Evolutionary conservation across 1,140 invertebrate species (phyloP).

Genomic region (Delia radicum): DNA sequence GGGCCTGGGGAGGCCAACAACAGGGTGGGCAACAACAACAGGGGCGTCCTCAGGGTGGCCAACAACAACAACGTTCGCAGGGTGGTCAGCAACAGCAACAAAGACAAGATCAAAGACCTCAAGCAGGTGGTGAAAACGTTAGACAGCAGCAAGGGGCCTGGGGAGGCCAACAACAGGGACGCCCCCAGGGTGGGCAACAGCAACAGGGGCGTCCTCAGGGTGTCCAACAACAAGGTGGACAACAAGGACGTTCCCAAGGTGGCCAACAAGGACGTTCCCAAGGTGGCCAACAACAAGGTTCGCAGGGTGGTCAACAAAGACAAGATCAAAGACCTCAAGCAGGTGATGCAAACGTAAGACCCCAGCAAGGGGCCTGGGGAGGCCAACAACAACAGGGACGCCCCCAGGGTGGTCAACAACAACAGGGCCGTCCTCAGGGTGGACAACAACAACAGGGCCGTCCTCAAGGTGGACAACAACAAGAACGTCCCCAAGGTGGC

Average conservation of each 20-base stretch:
- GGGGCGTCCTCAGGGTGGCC: neutral
- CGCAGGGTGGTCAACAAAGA: conserved; percentile 1
- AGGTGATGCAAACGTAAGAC: neutral
- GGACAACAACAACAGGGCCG: neutral
- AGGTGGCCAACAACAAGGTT: conserved; percentile 12
- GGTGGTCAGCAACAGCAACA: neutral
- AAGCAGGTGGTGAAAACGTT: neutral
- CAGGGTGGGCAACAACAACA: conserved; percentile 4
- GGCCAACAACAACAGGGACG: neutral
- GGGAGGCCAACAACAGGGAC: neutral
- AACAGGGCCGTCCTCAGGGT: neutral
- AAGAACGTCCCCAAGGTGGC: neutral
- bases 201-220: neutral
- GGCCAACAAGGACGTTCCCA: neutral
- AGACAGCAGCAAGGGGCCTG: neutral
- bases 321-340: neutral
- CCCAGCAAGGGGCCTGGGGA: neutral
- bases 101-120: neutral
- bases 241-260: neutral
- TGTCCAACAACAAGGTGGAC: too few relatives aligned
- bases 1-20: neutral
- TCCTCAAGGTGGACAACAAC: neutral
- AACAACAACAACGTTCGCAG: neutral
- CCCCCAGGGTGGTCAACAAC: neutral
- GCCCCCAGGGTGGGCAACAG: neutral